Conservation (phyloP, 2,113 vertebrate species). For the Dipodomys stephensi region DNA sequence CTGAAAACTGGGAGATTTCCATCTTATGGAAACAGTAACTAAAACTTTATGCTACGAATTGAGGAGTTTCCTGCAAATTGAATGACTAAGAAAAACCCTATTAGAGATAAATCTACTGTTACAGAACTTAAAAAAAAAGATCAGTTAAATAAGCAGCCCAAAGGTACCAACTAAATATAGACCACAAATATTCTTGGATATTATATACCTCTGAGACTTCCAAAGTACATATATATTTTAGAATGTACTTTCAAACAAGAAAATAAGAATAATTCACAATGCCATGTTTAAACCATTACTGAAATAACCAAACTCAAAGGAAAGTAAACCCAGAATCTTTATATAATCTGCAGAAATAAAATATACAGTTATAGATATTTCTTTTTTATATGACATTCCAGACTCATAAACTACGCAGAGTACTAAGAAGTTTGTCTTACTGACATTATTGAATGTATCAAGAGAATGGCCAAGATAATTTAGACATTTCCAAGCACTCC, state of each 20-base stretch:
- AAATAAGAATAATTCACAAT: conserved; percentile 45
- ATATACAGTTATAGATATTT: neutral
- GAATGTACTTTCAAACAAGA: neutral
- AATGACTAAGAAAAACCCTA: neutral
- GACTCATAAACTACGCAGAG: conserved; percentile 28
- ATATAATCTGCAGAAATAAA: neutral
- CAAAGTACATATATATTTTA: neutral
- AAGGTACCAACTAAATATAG: conserved; percentile 5
- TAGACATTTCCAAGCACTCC: conserved; percentile 25
- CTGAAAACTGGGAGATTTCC: neutral
- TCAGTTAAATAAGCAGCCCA: neutral
- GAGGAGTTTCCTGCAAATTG: neutral
- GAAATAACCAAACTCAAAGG: conserved; percentile 12
- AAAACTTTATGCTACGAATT: neutral
- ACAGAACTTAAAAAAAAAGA: neutral
- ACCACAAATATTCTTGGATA: neutral
- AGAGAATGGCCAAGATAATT: conserved; percentile 30
- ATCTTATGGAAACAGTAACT: neutral
- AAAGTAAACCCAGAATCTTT: conserved; percentile 35
- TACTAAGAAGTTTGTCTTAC: neutral
- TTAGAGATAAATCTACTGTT: neutral
- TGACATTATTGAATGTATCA: conserved; percentile 2
- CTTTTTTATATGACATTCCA: conserved; percentile 1
- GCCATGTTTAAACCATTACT: conserved; percentile 43
- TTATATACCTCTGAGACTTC: neutral